A percentile compares a stretch with the other conserved stretches of the same genome.
Evolutionary conservation across 2,888 invertebrate species (phyloP).

Genomic region (Leptopterna dolabrata): DNA sequence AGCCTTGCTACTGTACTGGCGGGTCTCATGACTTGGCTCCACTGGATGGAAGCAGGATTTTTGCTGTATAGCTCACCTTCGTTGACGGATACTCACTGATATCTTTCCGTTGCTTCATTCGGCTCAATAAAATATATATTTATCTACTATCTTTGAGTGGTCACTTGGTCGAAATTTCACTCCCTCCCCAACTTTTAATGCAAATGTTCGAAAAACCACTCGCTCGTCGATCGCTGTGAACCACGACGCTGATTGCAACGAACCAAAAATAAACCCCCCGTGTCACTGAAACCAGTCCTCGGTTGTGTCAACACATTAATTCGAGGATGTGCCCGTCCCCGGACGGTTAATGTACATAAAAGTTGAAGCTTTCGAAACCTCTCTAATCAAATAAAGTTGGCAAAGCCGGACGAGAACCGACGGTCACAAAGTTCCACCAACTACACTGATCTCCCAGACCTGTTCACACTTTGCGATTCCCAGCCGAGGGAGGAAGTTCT

Average conservation of each 20-base stretch:
- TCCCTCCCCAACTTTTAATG: too few species aligned
- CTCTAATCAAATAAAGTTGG: not conserved
- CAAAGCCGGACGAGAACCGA: not conserved
- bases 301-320: constrained; percentile 28
- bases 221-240: not conserved
- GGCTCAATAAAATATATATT: too few species aligned
- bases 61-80: too few species aligned
- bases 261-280: constrained; percentile 10
- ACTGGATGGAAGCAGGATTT: too few species aligned
- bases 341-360: constrained; percentile 5
- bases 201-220: not conserved
- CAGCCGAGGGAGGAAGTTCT: not conserved
- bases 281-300: not conserved
- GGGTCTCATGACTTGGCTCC: too few species aligned
- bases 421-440: not conserved
- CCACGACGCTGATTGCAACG: constrained; percentile 13
- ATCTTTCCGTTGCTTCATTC: too few species aligned
- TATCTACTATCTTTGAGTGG: too few species aligned
- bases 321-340: not conserved
- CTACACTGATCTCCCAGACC: not conserved
- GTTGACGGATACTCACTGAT: too few species aligned
- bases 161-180: too few species aligned
- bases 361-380: constrained; percentile 4
- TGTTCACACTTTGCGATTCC: not conserved
- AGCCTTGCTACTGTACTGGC: too few species aligned